phyloP scores from a whole-genome alignment of 2,113 vertebrate genomes.

The Lycocorax pyrrhopterus region DNA sequence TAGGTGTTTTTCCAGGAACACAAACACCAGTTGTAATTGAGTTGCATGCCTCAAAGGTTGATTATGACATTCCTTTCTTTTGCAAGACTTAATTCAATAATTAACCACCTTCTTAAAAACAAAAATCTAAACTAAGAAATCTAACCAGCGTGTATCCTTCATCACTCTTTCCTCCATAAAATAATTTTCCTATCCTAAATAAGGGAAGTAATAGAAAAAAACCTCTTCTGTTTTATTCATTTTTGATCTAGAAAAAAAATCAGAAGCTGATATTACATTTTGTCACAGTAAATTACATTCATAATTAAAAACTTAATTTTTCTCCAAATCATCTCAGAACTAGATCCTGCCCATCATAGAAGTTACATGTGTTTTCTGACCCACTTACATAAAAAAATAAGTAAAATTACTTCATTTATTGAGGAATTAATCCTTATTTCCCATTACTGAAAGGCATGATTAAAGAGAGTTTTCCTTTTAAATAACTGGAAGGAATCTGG shows the following conservation, averaged over 20 bases:
- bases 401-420: background rate
- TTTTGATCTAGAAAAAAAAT: background rate
- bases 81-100: background rate
- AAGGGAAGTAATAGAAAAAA: background rate
- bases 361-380: background rate
- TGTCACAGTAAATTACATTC: background rate
- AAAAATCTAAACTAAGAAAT: background rate
- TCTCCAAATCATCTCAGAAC: background rate
- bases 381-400: background rate
- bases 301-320: background rate
- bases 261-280: background rate
- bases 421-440: background rate
- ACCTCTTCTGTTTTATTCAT: background rate
- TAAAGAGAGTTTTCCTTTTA: background rate
- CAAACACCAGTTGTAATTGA: background rate
- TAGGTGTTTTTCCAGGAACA: background rate
- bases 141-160: background rate
- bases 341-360: background rate
- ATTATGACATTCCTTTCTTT: background rate
- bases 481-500: background rate
- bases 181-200: background rate
- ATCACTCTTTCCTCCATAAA: background rate
- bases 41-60: background rate
- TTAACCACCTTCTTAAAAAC: background rate
- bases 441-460: background rate